phyloP scores from a whole-genome alignment of 2,888 invertebrate species.

The Enoplolaimus lenunculus region DNA sequence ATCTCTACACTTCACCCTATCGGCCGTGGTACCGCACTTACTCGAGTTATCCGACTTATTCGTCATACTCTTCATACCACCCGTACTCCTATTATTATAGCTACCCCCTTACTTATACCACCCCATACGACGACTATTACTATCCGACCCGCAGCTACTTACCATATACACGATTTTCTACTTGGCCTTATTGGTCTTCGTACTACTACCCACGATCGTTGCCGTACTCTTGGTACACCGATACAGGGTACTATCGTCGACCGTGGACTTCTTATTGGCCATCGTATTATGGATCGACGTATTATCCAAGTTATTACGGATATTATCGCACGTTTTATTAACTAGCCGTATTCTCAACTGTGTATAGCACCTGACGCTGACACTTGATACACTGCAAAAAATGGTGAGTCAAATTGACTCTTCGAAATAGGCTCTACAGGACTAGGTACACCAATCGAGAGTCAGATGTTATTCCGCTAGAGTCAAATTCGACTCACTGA shows the following conservation, averaged over 20 bases:
- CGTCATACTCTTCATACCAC: background rate
- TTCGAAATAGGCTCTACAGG: too few relatives aligned
- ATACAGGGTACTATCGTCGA: background rate
- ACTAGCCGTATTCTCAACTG: too few relatives aligned
- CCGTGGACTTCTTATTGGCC: background rate
- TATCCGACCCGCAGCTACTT: background rate
- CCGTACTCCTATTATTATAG: background rate
- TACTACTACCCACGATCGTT: background rate
- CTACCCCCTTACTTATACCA: background rate
- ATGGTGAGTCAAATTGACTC: too few relatives aligned
- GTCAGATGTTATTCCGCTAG: too few relatives aligned
- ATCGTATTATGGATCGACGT: background rate
- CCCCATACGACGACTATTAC: background rate
- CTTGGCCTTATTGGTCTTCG: background rate
- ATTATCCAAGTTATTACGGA: background rate
- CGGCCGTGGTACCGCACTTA: background rate
- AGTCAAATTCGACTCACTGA: too few relatives aligned
- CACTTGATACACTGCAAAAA: too few relatives aligned
- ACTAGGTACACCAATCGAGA: too few relatives aligned
- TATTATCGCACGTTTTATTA: too few relatives aligned
- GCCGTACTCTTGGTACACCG: background rate
- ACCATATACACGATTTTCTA: background rate
- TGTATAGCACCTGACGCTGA: too few relatives aligned
- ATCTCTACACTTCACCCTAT: background rate
- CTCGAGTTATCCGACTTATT: background rate